A percentile compares a stretch with the other conserved stretches of the same genome.
These are phyloP conservation scores for Galeopterus variegatus DNA, from an alignment of 2,113 vertebrate genomes.

Conservation along the genomic window DNA sequence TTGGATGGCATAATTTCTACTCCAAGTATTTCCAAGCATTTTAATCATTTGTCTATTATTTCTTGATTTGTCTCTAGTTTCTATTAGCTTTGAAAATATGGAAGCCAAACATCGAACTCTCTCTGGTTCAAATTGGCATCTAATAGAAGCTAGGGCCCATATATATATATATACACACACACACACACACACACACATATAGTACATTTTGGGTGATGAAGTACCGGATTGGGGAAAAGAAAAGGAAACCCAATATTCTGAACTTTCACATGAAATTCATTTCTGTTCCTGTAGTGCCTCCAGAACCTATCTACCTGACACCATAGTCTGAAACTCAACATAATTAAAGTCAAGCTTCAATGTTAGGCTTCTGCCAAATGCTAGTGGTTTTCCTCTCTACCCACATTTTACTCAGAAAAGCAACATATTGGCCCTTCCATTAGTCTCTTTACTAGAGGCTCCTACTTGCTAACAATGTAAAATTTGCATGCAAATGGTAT, in stretches of 20 bases:
- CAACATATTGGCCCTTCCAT: slow-evolving; percentile 19
- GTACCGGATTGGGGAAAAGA: neutral
- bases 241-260: slow-evolving; percentile 10
- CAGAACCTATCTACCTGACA: slow-evolving; percentile 27
- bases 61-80: slow-evolving; percentile 52
- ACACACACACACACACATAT: too few relatives aligned
- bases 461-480: slow-evolving; percentile 61
- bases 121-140: neutral
- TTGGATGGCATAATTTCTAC: neutral
- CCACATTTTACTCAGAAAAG: slow-evolving; percentile 21
- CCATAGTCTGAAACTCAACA: neutral
- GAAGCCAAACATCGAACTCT: slow-evolving; percentile 50
- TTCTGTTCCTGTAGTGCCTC: neutral
- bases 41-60: slow-evolving; percentile 50
- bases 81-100: slow-evolving; percentile 53
- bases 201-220: neutral
- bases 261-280: slow-evolving; percentile 33
- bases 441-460: slow-evolving; percentile 60
- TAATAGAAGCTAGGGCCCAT: neutral
- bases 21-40: slow-evolving; percentile 42
- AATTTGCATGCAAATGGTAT: slow-evolving; percentile 64
- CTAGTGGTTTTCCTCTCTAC: neutral
- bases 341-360: neutral
- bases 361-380: neutral
- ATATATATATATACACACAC: too few relatives aligned